Evolutionary conservation across 2,113 vertebrate genomes (phyloP), one percentile per base, ranked within the genome.

Genomic region (Aphyosemion australe): DNA sequence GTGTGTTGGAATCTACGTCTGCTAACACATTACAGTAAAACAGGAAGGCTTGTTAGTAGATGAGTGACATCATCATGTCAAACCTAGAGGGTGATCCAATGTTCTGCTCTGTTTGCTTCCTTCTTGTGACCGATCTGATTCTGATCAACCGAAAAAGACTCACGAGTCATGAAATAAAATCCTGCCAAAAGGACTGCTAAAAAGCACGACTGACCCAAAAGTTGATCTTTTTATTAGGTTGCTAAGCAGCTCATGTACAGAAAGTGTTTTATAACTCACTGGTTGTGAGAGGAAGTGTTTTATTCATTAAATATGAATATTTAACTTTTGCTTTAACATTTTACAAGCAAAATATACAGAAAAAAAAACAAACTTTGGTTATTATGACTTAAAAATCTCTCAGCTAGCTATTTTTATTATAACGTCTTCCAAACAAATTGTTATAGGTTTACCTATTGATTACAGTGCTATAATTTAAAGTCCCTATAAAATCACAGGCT

Each of bases 1-100:
- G 16, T n/a, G 11, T 49, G 26, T 52, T 69, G 84, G 81, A 88
- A 86, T 84, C 69, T 49, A 78, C 78, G 50, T 47, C 53, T 52
- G 42, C 48, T 67, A 26, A 45, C 53, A 45, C 19, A 5, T 0
- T 37, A 11, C 6, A 64, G 12, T 18, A 57, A 77, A 81, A 74
- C 51, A 41, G 64, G 61, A 80, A 20, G 1, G 1, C 20, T n/a
- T 12, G 34, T n/a, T 26, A 26, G 26, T 26, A 26, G 26, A 26
- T 26, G 26, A 4, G 26, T 26, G 26, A 26, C 26, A 26, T 26
- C 20, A 4, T 51, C 1, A 21, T 48, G 37, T 9, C 16, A 8
- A 34, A 43, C 10, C 18, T 61, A n/a, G 1, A 4, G 12, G 39
- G 43, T 82, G 79, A 76, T 68, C 68, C 51, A 72, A 78, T 14